These are phyloP conservation scores for Nineta flava DNA, from an alignment of 2,888 invertebrate species.

Conservation along the genomic window DNA sequence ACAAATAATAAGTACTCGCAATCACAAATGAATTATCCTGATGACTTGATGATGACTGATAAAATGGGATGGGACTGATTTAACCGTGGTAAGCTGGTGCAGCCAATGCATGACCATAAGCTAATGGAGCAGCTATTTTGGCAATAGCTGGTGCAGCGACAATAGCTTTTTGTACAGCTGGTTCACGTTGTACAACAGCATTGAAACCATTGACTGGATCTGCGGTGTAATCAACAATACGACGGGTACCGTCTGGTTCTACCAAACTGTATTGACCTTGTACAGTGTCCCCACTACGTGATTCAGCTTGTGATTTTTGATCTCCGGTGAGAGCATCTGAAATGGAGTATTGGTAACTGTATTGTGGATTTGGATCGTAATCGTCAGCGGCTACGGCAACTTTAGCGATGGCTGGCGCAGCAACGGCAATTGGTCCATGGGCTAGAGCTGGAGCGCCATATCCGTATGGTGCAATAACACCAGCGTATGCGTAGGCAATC, in stretches of 20 bases:
- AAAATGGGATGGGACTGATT: neutral
- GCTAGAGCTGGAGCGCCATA: neutral
- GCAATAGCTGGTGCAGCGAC: slow-evolving; percentile 18
- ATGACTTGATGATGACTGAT: too few relatives aligned
- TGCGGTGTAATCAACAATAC: slow-evolving; percentile 5
- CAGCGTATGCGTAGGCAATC: neutral
- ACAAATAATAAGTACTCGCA: too few relatives aligned
- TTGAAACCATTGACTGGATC: slow-evolving; percentile 7
- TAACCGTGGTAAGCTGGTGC: neutral
- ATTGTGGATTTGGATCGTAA: slow-evolving; percentile 7
- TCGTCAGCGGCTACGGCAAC: slow-evolving; percentile 5
- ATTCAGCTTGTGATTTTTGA: slow-evolving; percentile 5
- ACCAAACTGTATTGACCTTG: slow-evolving; percentile 7
- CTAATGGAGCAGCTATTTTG: slow-evolving; percentile 8
- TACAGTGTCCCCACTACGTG: slow-evolving; percentile 3
- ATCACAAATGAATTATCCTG: too few relatives aligned
- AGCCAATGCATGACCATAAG: neutral
- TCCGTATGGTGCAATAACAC: slow-evolving; percentile 1
- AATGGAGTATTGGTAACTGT: slow-evolving; percentile 3
- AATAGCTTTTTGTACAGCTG: slow-evolving; percentile 2
- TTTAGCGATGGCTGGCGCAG: slow-evolving; percentile 3
- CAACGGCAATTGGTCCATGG: neutral
- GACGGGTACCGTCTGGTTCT: slow-evolving; percentile 6
- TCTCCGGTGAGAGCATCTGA: slow-evolving; percentile 4
- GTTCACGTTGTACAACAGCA: slow-evolving; percentile 2